A percentile compares a stretch with the other conserved stretches of the same genome.
Evolutionary conservation across 1,140 invertebrate genomes (phyloP).

Genomic region (Drosophila burlai): DNA sequence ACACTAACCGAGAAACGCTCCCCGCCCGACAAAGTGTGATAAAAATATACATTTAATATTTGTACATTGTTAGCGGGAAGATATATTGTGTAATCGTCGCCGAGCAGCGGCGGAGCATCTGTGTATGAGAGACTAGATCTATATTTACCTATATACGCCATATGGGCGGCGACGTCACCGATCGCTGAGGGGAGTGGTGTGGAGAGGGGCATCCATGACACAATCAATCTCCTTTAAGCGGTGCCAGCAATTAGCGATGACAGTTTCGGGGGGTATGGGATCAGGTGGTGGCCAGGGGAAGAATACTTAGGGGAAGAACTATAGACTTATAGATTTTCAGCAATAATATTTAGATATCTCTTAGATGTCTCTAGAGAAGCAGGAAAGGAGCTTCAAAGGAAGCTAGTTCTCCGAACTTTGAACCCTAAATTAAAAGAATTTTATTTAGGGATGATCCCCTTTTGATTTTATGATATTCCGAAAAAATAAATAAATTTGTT

Average conservation of each 20-base stretch:
- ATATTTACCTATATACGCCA: conserved; percentile 35
- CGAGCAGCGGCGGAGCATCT: conserved; percentile 11
- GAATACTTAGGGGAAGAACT: neutral
- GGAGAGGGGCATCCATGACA: conserved; percentile 49
- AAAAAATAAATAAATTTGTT: neutral
- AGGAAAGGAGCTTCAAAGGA: too few species aligned
- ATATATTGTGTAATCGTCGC: conserved; percentile 78
- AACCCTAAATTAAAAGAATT: too few species aligned
- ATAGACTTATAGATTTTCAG: neutral
- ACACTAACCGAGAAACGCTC: conserved; percentile 78
- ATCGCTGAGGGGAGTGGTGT: conserved; percentile 1
- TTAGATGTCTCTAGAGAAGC: neutral
- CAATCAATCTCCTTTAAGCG: conserved; percentile 66
- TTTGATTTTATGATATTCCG: neutral
- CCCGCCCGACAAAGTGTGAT: conserved; percentile 68
- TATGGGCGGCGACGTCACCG: conserved; percentile 53
- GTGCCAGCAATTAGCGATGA: conserved; percentile 59
- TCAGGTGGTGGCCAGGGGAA: conserved; percentile 1
- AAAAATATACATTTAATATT: conserved; percentile 84
- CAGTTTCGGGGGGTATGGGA: conserved; percentile 32
- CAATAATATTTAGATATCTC: neutral
- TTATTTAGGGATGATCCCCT: neutral
- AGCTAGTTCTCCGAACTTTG: too few species aligned
- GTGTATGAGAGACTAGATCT: conserved; percentile 18
- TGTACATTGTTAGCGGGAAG: conserved; percentile 82